Evolutionary conservation across 2,888 invertebrate species (phyloP).

Genomic region (Pilophorus perplexus): DNA sequence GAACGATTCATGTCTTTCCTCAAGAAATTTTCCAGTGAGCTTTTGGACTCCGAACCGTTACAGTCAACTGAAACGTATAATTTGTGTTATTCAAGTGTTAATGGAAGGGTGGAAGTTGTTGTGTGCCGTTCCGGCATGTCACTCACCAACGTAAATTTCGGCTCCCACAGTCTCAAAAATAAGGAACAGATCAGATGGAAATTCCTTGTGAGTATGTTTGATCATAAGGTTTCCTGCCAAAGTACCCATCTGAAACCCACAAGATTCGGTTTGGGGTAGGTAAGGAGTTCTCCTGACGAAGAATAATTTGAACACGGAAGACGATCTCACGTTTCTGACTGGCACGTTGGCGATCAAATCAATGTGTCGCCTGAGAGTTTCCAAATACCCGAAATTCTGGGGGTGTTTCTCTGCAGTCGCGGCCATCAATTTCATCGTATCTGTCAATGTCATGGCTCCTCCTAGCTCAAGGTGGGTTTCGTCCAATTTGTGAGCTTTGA

Average conservation of each 20-base stretch:
- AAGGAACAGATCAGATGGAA: slow-evolving; percentile 68
- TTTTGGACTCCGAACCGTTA: slow-evolving; percentile 30
- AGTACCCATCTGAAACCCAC: slow-evolving; percentile 55
- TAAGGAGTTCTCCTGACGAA: too few species aligned
- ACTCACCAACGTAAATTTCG: slow-evolving; percentile 50
- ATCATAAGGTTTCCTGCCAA: slow-evolving; percentile 69
- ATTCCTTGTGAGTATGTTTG: slow-evolving; percentile 64
- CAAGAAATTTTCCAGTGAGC: slow-evolving; percentile 58
- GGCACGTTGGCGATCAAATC: slow-evolving; percentile 53
- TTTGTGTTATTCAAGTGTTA: too few species aligned
- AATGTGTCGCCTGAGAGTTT: slow-evolving; percentile 52
- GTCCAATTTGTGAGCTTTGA: neutral
- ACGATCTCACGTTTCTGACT: slow-evolving; percentile 52
- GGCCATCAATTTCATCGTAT: slow-evolving; percentile 55
- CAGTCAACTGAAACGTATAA: slow-evolving; percentile 18
- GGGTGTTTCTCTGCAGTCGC: slow-evolving; percentile 17
- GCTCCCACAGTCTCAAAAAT: slow-evolving; percentile 54
- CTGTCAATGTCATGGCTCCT: slow-evolving; percentile 59
- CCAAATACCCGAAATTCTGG: slow-evolving; percentile 50
- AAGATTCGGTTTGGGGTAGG: too few species aligned
- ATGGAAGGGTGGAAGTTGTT: neutral
- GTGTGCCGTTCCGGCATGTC: neutral
- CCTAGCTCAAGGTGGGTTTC: slow-evolving; percentile 54
- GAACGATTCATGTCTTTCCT: slow-evolving; percentile 63
- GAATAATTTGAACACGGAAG: too few species aligned